phyloP scores from a whole-genome alignment of 1,140 invertebrate genomes.

The Calephelis virginiensis region DNA sequence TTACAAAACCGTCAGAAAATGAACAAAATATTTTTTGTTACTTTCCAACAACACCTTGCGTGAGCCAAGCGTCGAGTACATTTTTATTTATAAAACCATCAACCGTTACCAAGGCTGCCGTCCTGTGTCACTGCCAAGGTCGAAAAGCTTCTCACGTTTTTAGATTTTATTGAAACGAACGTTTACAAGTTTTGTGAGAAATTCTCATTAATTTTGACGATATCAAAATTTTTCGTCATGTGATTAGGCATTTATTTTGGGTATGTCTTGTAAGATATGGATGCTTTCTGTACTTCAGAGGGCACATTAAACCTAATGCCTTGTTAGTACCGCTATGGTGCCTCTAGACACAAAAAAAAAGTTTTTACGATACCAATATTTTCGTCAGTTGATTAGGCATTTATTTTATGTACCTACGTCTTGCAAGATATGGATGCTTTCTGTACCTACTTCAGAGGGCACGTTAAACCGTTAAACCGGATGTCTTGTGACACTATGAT shows the following conservation, averaged over 20 bases:
- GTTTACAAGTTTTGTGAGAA: constrained; percentile 20
- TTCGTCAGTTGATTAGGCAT: background rate
- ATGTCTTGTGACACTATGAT: no score
- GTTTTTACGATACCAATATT: background rate
- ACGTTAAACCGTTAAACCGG: no score
- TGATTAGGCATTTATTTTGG: background rate
- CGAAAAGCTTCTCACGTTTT: constrained; percentile 41
- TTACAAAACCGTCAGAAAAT: no score
- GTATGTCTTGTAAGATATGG: no score
- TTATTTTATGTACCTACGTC: no score
- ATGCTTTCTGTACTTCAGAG: no score
- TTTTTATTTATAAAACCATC: constrained; percentile 32
- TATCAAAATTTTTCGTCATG: background rate
- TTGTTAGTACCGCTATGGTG: no score
- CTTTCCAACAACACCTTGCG: constrained; percentile 3
- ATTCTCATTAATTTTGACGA: constrained; percentile 9
- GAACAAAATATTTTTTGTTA: background rate
- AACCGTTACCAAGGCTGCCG: constrained; percentile 38
- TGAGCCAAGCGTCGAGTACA: background rate
- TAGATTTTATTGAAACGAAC: constrained; percentile 12
- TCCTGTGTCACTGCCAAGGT: constrained; percentile 51
- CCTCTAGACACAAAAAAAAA: no score
- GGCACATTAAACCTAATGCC: no score
- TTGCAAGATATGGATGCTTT: no score
- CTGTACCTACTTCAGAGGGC: no score